Evolutionary conservation across 30 jellyfish, hydroid and myxozoan genomes (phyloP), one percentile per base, ranked within the genome.

Genomic region (Hydractinia echinata): DNA sequence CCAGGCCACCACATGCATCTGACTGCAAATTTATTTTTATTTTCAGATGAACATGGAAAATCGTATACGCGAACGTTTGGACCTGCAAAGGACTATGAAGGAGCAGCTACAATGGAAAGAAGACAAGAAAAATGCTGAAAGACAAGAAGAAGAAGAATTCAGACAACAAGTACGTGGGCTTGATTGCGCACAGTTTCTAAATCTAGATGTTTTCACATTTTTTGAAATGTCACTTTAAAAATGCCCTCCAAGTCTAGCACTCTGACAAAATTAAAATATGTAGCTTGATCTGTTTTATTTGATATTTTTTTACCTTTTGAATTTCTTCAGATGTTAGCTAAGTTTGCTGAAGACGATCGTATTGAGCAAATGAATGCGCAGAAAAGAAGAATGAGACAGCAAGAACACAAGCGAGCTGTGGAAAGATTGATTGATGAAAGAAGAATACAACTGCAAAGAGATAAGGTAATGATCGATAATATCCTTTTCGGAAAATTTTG

Each of bases 331-430:
- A 89, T 89, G 96, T 48, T 89, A 80, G 95, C 83, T 52, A 89
- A 89, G 83, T 91, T 91, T 55, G 95, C 97, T 18, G 97, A 91
- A 81, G 97, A 91, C 62, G 97, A 91, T 74, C 96, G 97, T 55
- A 91, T 91, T 14, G 97, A 91, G 86, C 97, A 91, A 53, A 91
- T 91, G 97, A 91, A 91, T 62, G 97, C 97, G 74, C 97, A 91
- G 81, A 89, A 94, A 20, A 80, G 97, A 73, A 86, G 97, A 50
- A 83, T 91, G 97, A 91, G 85, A 55, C 97, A 91, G 67, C 91
- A 58, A 83, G 97, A 91, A 49, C 97, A 91, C 86, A 91, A 91
- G 88, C 80, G 97, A 77, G 97, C 97, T 16, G 97, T 91, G 55
- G 97, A 91, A 67, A 72, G 83, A 30, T 83, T 91, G 62, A 83